These are phyloP conservation scores for Mormyrus hasselquistii DNA, from an alignment of 2,797 vertebrate genomes.

Conservation along the genomic window DNA sequence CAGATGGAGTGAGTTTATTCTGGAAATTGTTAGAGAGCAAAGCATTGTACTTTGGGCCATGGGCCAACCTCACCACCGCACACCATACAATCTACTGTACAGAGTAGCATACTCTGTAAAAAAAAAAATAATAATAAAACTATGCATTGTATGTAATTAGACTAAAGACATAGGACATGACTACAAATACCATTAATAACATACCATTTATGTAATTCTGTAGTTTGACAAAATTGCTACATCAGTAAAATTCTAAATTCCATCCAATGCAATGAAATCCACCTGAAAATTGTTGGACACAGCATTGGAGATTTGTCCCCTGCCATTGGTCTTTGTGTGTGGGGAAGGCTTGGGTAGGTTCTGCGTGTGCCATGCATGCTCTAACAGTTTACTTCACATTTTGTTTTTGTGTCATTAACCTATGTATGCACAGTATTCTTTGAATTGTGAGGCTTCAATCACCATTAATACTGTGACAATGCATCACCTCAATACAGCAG, in stretches of 20 bases:
- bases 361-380: neutral
- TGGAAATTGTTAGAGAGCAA: neutral
- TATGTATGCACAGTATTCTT: neutral
- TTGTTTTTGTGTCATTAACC: neutral
- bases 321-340: neutral
- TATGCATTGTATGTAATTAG: neutral
- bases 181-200: neutral
- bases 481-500: neutral
- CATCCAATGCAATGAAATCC: neutral
- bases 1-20: neutral
- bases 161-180: neutral
- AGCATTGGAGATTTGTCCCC: neutral
- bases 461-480: neutral
- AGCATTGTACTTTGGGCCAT: conserved; percentile 12
- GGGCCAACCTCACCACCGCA: neutral
- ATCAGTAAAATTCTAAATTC: neutral
- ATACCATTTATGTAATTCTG: neutral
- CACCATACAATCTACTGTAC: neutral
- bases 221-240: neutral
- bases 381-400: neutral
- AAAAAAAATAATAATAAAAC: neutral
- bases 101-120: neutral
- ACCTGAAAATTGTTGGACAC: neutral
- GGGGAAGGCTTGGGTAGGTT: neutral
- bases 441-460: neutral